phyloP scores from a whole-genome alignment of 2,888 invertebrate species.

The Chrysina gloriosa region DNA sequence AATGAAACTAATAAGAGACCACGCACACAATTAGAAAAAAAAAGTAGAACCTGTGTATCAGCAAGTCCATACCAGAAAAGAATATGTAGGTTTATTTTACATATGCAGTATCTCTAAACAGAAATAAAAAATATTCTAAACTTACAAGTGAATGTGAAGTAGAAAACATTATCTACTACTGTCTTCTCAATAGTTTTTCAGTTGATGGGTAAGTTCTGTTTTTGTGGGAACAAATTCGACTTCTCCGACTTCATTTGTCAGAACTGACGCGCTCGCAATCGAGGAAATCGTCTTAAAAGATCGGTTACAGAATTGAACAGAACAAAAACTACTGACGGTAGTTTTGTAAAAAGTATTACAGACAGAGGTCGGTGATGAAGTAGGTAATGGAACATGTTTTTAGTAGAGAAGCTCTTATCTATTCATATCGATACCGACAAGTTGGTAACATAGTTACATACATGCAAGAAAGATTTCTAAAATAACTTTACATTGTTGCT shows the following conservation, averaged over 20 bases:
- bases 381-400: not conserved
- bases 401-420: not conserved
- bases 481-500: too few relatives aligned
- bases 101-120: too few relatives aligned
- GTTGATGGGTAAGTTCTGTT: conserved; percentile 21
- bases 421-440: too few relatives aligned
- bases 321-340: conserved; percentile 7
- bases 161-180: not conserved
- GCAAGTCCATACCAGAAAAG: too few relatives aligned
- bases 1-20: too few relatives aligned
- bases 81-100: too few relatives aligned
- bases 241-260: conserved; percentile 23
- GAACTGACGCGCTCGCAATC: conserved; percentile 29
- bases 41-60: too few relatives aligned
- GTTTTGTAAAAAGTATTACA: conserved; percentile 19
- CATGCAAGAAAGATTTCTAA: too few relatives aligned
- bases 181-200: conserved; percentile 22
- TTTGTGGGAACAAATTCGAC: conserved; percentile 28
- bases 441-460: too few relatives aligned
- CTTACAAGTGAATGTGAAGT: not conserved
- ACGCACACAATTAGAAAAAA: too few relatives aligned
- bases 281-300: conserved; percentile 24
- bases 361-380: too few relatives aligned
- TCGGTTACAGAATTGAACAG: conserved; percentile 22
- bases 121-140: too few relatives aligned